Conservation (phyloP, 2,113 vertebrate species). For the Blennius ocellaris region DNA sequence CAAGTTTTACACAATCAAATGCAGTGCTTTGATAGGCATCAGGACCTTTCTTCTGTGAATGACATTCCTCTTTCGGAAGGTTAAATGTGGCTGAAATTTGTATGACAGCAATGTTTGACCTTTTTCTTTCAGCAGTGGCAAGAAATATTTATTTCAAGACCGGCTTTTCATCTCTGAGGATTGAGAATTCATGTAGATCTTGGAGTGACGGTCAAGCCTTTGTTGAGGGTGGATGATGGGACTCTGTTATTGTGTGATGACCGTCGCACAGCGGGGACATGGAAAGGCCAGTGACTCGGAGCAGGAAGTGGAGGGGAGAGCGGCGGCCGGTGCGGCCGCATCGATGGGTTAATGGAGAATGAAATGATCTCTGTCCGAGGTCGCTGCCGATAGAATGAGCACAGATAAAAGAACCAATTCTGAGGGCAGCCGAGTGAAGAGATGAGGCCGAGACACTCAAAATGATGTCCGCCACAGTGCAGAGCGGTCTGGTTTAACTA, state of each 20-base stretch:
- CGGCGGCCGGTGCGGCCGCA: slow-evolving; percentile 19
- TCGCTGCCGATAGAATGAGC: slow-evolving; percentile 58
- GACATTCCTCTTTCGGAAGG: background rate
- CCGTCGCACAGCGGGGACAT: slow-evolving; percentile 20
- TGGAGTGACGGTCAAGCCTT: slow-evolving; percentile 15
- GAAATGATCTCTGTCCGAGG: slow-evolving; percentile 71
- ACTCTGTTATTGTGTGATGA: slow-evolving; percentile 36
- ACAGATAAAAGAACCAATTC: slow-evolving; percentile 66
- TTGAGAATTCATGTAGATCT: slow-evolving; percentile 24
- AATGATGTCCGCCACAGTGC: slow-evolving; percentile 23
- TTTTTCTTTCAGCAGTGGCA: slow-evolving; percentile 1
- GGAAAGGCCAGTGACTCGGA: slow-evolving; percentile 27
- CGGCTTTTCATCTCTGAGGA: slow-evolving; percentile 28
- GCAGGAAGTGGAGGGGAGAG: slow-evolving; percentile 40
- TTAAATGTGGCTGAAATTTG: background rate
- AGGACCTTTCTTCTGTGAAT: background rate
- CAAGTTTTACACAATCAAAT: background rate
- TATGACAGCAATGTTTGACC: background rate
- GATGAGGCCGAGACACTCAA: slow-evolving; percentile 15
- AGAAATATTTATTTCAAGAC: slow-evolving; percentile 5
- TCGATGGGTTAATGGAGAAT: slow-evolving; percentile 73
- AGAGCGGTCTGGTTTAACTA: slow-evolving; percentile 8
- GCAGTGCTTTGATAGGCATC: background rate
- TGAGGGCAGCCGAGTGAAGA: slow-evolving; percentile 48
- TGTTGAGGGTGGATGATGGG: background rate